Conservation (phyloP, 2,888 invertebrate species). For the Poecilus cupreus region DNA sequence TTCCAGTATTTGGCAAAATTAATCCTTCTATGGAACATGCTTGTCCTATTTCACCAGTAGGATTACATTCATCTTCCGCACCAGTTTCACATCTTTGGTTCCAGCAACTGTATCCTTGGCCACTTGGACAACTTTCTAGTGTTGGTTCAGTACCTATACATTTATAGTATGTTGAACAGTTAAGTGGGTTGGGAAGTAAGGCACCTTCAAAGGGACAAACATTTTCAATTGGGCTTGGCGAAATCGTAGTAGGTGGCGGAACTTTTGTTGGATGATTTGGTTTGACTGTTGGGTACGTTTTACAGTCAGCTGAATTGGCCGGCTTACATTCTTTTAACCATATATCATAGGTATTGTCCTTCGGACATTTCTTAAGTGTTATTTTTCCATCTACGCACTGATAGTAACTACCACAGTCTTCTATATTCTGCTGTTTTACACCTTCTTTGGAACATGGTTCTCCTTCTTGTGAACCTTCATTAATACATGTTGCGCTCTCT, state of each 20-base stretch:
- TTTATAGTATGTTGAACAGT: slow-evolving; percentile 25
- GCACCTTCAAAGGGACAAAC: slow-evolving; percentile 35
- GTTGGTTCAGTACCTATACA: slow-evolving; percentile 7
- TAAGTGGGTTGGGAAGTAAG: not conserved
- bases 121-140: not conserved
- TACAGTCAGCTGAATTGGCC: not conserved
- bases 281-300: not conserved
- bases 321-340: not conserved
- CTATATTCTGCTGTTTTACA: not conserved
- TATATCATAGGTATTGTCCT: not conserved
- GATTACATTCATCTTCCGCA: not conserved
- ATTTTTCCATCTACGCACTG: slow-evolving; percentile 22
- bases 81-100: slow-evolving; percentile 32
- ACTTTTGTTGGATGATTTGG: too few relatives aligned
- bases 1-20: too few relatives aligned
- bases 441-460: slow-evolving; percentile 32
- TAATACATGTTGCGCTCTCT: not conserved
- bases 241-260: too few relatives aligned
- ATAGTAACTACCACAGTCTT: slow-evolving; percentile 28
- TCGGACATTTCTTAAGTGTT: not conserved
- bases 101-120: slow-evolving; percentile 46
- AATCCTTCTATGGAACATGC: too few relatives aligned
- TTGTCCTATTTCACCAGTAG: too few relatives aligned
- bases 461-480: not conserved
- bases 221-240: not conserved